Conservation (phyloP, 2,797 vertebrate species). For the Tapirus indicus region DNA sequence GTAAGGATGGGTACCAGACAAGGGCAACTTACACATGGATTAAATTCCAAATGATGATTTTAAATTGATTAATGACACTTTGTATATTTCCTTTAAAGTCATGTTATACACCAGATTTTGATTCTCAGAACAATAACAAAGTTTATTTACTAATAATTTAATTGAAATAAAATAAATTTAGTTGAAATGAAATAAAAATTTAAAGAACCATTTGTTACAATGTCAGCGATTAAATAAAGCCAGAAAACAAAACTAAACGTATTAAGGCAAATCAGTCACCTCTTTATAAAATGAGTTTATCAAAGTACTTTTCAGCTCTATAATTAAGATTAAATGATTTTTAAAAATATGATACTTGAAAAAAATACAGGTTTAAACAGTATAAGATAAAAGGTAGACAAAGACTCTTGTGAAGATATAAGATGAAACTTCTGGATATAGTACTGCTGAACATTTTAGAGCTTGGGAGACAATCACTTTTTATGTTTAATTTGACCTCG, state of each 20-base stretch:
- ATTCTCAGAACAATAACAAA: background rate
- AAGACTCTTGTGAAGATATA: background rate
- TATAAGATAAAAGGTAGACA: background rate
- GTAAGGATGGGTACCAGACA: background rate
- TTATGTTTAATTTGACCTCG: background rate
- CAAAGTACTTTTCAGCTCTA: conserved; percentile 17
- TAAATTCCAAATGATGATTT: background rate
- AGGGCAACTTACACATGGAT: background rate
- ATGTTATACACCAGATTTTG: background rate
- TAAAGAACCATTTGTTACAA: background rate
- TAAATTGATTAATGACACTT: background rate
- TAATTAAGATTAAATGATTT: background rate
- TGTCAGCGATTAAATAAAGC: background rate
- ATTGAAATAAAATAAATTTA: conserved; percentile 29
- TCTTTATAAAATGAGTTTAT: conserved; percentile 25
- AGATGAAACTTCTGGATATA: background rate
- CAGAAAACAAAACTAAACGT: conserved; percentile 24
- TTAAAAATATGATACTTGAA: background rate
- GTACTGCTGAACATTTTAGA: background rate
- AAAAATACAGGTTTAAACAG: background rate
- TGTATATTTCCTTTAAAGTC: background rate
- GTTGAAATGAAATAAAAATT: conserved; percentile 23
- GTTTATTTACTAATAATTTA: background rate
- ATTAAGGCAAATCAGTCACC: background rate
- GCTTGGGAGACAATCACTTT: background rate